These are phyloP conservation scores for Trichosurus vulpecula DNA, from an alignment of 2,797 vertebrate species.

Conservation along the genomic window DNA sequence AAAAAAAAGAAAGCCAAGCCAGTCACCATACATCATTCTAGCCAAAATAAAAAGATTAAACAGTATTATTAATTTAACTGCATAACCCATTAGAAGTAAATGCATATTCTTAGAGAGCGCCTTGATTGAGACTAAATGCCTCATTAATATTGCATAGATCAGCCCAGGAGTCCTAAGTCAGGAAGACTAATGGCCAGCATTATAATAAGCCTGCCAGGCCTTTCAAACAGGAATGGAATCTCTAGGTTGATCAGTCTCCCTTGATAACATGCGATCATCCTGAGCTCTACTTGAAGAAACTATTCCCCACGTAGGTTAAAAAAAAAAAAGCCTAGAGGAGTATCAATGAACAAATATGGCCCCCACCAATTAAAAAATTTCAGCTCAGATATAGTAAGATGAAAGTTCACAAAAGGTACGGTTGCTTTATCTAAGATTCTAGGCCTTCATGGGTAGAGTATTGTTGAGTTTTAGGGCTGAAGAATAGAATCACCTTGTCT, in stretches of 20 bases:
- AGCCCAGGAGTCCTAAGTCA: constrained; percentile 66
- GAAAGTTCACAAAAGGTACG: background rate
- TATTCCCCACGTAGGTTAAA: background rate
- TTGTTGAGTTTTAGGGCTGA: background rate
- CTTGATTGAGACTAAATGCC: constrained; percentile 67
- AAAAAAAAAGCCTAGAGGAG: background rate
- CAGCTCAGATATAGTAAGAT: background rate
- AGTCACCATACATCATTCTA: constrained; percentile 10
- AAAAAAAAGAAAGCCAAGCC: background rate
- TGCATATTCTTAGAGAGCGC: constrained; percentile 59
- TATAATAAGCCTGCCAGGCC: constrained; percentile 59
- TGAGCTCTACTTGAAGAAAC: background rate
- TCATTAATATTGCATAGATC: constrained; percentile 77
- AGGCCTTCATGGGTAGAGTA: background rate
- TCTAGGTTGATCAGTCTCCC: background rate
- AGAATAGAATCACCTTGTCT: background rate
- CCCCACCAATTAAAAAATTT: background rate
- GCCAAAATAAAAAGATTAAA: constrained; percentile 53
- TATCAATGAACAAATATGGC: background rate
- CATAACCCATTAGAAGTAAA: constrained; percentile 70
- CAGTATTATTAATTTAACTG: constrained; percentile 72
- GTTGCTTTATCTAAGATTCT: background rate
- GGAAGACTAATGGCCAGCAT: constrained; percentile 57
- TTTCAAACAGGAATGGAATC: background rate
- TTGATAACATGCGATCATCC: background rate